Conservation (phyloP, 2,888 invertebrate genomes). For the Timema cristinae region DNA sequence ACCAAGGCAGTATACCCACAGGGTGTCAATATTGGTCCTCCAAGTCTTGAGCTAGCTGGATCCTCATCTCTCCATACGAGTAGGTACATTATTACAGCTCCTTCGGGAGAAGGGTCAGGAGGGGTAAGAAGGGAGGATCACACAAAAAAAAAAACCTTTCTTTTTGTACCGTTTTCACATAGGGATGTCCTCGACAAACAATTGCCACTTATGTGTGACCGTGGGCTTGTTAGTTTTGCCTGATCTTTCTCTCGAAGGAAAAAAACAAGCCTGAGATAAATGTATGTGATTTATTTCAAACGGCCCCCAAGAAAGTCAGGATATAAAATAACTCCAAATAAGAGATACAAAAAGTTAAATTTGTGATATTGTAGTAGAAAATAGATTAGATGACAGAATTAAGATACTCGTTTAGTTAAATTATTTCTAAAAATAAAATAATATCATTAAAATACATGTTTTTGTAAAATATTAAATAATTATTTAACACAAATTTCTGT, state of each 20-base stretch:
- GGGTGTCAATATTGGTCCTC: slow-evolving; percentile 14
- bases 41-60: too few species aligned
- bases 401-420: neutral
- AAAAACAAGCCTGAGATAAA: too few species aligned
- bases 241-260: too few species aligned
- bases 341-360: too few species aligned
- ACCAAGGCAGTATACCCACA: neutral
- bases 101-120: neutral
- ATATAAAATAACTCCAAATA: too few species aligned
- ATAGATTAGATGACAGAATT: too few species aligned
- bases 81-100: slow-evolving; percentile 9
- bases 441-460: neutral
- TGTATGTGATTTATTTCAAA: too few species aligned
- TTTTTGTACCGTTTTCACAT: too few species aligned
- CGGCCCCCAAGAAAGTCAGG: too few species aligned
- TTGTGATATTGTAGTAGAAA: too few species aligned
- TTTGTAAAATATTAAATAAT: neutral
- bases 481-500: neutral
- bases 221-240: neutral
- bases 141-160: neutral
- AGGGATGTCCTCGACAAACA: slow-evolving; percentile 1
- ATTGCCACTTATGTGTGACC: slow-evolving; percentile 12
- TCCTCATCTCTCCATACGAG: neutral
- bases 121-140: slow-evolving; percentile 1
- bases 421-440: neutral